Evolutionary conservation across 1,140 invertebrate genomes (phyloP).

Genomic region (Pollicipes pollicipes): DNA sequence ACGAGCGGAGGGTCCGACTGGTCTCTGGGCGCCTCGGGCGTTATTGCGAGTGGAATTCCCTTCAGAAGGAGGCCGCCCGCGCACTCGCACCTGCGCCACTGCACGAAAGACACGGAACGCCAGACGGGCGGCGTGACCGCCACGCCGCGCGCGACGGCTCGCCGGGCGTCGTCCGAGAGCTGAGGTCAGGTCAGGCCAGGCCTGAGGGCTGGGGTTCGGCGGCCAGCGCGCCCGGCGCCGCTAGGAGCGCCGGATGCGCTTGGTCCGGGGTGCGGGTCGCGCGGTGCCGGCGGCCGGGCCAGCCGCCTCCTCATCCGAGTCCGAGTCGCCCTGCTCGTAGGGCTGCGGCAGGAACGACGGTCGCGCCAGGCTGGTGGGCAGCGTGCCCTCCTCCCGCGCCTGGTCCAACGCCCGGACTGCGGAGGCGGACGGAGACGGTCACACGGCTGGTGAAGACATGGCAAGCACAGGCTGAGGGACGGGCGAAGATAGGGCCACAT

Average conservation of each 20-base stretch:
- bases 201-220: no score
- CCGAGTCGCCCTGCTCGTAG: background rate
- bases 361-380: background rate
- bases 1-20: background rate
- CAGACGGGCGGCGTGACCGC: no score
- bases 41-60: background rate
- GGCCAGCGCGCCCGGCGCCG: no score
- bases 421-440: background rate
- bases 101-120: background rate
- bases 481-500: no score
- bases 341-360: slow-evolving; percentile 1
- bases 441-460: background rate
- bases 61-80: background rate
- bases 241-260: background rate
- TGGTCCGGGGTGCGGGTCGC: background rate
- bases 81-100: background rate
- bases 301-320: background rate
- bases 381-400: background rate
- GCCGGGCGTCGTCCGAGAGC: no score
- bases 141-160: no score
- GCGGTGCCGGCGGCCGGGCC: no score
- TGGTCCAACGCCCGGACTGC: background rate
- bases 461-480: no score
- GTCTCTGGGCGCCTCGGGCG: background rate
- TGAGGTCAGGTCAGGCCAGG: no score